These are phyloP conservation scores for Spatulosminthurus flaviceps DNA, from an alignment of 2,888 invertebrate species.

Conservation along the genomic window DNA sequence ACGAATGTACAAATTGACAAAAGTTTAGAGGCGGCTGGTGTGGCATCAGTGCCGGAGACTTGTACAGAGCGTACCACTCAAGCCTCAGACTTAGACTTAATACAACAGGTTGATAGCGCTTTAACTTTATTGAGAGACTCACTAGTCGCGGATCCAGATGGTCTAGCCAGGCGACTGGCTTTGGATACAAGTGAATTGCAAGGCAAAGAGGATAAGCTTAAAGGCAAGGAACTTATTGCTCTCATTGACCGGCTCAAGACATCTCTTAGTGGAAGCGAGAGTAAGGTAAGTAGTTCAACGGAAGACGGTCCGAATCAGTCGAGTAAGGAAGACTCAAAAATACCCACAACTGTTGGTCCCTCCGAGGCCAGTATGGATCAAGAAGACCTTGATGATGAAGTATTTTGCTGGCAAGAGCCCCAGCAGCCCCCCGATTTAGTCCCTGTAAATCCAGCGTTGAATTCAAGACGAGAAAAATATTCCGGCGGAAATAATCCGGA, in stretches of 20 bases:
- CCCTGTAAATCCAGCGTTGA: constrained; percentile 22
- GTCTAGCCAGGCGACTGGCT: constrained; percentile 41
- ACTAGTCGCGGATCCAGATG: constrained; percentile 68
- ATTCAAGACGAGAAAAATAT: constrained; percentile 33
- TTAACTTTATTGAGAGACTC: constrained; percentile 79
- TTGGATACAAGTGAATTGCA: constrained; percentile 62
- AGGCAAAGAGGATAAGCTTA: constrained; percentile 67
- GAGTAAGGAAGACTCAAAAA: neutral
- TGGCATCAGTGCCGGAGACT: neutral
- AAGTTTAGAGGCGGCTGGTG: neutral
- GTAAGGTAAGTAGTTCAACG: neutral
- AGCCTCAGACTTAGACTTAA: constrained; percentile 66
- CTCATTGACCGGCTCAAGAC: constrained; percentile 77
- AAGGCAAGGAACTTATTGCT: constrained; percentile 73
- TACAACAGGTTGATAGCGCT: constrained; percentile 81
- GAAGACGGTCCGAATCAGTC: too few species aligned
- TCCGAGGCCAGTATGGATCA: constrained; percentile 29
- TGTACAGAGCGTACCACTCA: neutral
- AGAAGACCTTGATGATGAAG: constrained; percentile 27
- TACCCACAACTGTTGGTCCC: neutral
- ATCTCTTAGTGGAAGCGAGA: constrained; percentile 66
- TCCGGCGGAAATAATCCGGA: neutral
- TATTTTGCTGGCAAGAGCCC: constrained; percentile 36
- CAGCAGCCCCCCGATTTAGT: constrained; percentile 41
- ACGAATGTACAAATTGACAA: constrained; percentile 19